phyloP scores from a whole-genome alignment of 2,888 invertebrate genomes.

The Xanthostigma xanthostigma region DNA sequence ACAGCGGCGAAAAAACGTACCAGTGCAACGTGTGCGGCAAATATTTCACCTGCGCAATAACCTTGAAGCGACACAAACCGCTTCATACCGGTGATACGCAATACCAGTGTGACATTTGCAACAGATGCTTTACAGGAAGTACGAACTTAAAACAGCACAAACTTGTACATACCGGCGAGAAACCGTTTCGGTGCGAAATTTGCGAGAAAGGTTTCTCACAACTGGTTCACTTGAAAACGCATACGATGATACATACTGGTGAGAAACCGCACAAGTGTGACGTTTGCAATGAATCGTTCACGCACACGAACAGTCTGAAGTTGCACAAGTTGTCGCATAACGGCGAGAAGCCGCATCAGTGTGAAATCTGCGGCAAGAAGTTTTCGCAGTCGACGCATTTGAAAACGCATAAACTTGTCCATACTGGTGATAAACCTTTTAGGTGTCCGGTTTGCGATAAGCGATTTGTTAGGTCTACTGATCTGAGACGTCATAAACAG shows the following conservation, averaged over 20 bases:
- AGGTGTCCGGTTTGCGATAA: neutral
- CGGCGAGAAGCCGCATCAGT: neutral
- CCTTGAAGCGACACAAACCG: no score
- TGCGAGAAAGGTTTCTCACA: conserved; percentile 26
- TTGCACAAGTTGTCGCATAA: neutral
- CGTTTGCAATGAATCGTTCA: no score
- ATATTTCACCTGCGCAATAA: no score
- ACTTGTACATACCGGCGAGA: conserved; percentile 35
- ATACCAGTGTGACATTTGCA: conserved; percentile 41
- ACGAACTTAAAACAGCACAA: conserved; percentile 42
- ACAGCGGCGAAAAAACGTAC: no score
- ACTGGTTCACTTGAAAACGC: no score
- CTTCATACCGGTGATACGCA: conserved; percentile 39
- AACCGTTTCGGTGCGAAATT: conserved; percentile 45
- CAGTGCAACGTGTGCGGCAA: no score
- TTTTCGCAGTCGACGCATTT: neutral
- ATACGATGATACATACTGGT: no score
- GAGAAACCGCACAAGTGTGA: no score
- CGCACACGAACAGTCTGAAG: no score
- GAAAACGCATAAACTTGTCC: neutral
- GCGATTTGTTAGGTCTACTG: neutral
- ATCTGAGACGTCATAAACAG: neutral
- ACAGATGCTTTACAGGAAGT: conserved; percentile 39
- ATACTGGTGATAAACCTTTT: neutral
- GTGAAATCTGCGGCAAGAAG: neutral